Evolutionary conservation across 2,888 invertebrate species (phyloP).

Genomic region (Exocentrus adspersus): DNA sequence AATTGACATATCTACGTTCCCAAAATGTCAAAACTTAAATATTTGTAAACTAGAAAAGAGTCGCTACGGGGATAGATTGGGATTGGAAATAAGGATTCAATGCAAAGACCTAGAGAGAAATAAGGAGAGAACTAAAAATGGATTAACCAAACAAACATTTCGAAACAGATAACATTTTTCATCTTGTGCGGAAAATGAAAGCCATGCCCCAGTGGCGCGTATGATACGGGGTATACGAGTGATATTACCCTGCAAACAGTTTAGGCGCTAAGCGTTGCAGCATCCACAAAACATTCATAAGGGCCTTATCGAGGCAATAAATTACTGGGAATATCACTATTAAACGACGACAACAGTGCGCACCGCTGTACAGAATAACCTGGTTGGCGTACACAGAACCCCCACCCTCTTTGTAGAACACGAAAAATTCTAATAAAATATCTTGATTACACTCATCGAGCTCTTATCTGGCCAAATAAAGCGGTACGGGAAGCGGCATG

Average conservation of each 20-base stretch:
- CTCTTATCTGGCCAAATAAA: slow-evolving; percentile 32
- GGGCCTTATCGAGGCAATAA: slow-evolving; percentile 41
- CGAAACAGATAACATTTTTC: too few species aligned
- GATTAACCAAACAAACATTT: too few species aligned
- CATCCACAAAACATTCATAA: slow-evolving; percentile 6
- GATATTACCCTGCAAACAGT: background rate
- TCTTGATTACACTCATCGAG: slow-evolving; percentile 46
- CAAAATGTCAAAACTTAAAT: too few species aligned
- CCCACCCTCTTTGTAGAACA: slow-evolving; percentile 35
- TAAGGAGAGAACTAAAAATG: too few species aligned
- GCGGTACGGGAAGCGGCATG: slow-evolving; percentile 20
- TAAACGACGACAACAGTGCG: slow-evolving; percentile 37
- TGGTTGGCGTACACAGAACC: slow-evolving; percentile 43
- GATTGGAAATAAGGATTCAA: too few species aligned
- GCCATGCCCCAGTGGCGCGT: too few species aligned
- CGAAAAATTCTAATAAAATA: slow-evolving; percentile 46
- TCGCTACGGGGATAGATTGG: too few species aligned
- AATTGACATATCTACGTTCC: too few species aligned
- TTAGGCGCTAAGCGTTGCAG: background rate
- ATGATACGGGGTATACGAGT: background rate
- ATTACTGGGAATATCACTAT: slow-evolving; percentile 35
- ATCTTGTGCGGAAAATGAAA: too few species aligned
- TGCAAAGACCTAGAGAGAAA: too few species aligned
- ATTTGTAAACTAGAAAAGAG: too few species aligned
- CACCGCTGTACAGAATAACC: slow-evolving; percentile 38